phyloP scores from a whole-genome alignment of 2,113 vertebrate species.

The Rhipidura dahli region DNA sequence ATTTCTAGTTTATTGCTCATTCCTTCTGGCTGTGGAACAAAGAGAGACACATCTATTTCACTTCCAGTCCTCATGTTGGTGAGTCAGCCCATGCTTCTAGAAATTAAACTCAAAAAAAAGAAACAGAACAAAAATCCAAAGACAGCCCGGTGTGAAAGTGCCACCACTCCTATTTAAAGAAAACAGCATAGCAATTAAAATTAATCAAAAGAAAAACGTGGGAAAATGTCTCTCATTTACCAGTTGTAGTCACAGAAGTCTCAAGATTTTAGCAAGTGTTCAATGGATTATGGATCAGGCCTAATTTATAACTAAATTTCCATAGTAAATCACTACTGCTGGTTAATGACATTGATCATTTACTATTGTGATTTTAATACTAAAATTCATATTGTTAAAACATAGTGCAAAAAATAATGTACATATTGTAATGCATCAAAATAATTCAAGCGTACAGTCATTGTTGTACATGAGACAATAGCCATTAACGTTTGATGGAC shows the following conservation, averaged over 20 bases:
- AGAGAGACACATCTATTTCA: not conserved
- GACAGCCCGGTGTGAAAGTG: not conserved
- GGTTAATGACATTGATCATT: conserved; percentile 46
- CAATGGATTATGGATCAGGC: not conserved
- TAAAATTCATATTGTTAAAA: conserved; percentile 60
- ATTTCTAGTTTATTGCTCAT: not conserved
- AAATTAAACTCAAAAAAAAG: not conserved
- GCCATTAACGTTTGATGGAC: conserved; percentile 62
- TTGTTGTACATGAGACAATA: conserved; percentile 56
- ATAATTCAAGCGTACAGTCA: conserved; percentile 57
- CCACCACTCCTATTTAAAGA: not conserved
- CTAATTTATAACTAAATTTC: not conserved
- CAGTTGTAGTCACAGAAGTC: not conserved
- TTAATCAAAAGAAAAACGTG: not conserved
- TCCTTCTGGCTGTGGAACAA: not conserved
- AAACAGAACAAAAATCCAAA: not conserved
- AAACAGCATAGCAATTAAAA: not conserved
- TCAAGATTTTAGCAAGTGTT: not conserved
- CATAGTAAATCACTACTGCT: conserved; percentile 26
- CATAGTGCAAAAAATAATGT: conserved; percentile 22
- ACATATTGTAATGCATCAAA: conserved; percentile 46
- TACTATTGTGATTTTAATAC: conserved; percentile 44
- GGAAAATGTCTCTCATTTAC: not conserved
- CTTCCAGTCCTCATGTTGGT: not conserved
- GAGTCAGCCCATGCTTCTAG: not conserved